Conservation (phyloP, 2,797 vertebrate species). For the Macroramphosus scolopax region DNA sequence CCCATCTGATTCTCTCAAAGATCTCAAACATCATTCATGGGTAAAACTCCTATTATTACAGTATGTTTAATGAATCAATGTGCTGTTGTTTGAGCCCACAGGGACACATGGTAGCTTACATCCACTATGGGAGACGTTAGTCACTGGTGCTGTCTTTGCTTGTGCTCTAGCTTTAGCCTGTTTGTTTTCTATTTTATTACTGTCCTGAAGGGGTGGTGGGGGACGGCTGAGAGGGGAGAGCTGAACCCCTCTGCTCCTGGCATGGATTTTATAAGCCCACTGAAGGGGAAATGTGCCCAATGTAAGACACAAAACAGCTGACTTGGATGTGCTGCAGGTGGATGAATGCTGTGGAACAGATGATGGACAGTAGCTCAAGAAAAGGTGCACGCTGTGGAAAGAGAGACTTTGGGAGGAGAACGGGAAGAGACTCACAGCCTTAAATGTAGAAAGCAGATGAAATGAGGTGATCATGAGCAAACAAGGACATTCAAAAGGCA, state of each 20-base stretch:
- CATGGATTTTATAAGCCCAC: constrained; percentile 50
- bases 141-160: constrained; percentile 63
- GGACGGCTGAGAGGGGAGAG: constrained; percentile 21
- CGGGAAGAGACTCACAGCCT: constrained; percentile 56
- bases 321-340: constrained; percentile 10
- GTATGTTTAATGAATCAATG: constrained; percentile 20
- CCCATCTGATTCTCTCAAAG: constrained; percentile 20
- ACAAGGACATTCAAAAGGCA: constrained; percentile 40
- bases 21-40: constrained; percentile 33
- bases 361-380: constrained; percentile 14
- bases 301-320: constrained; percentile 41
- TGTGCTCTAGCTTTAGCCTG: constrained; percentile 64
- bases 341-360: constrained; percentile 15
- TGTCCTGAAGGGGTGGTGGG: constrained; percentile 38
- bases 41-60: constrained; percentile 10
- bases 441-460: constrained; percentile 43
- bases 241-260: constrained; percentile 21
- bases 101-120: constrained; percentile 42
- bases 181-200: constrained; percentile 59
- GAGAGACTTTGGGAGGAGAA: constrained; percentile 19
- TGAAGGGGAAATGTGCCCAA: constrained; percentile 64
- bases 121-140: constrained; percentile 39
- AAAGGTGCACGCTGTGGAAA: constrained; percentile 23
- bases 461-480: constrained; percentile 15
- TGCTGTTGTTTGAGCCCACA: constrained; percentile 42